Evolutionary conservation across 35 echinoderm and acorn worm genomes (phyloP).

Genomic region (Apostichopus japonicus): DNA sequence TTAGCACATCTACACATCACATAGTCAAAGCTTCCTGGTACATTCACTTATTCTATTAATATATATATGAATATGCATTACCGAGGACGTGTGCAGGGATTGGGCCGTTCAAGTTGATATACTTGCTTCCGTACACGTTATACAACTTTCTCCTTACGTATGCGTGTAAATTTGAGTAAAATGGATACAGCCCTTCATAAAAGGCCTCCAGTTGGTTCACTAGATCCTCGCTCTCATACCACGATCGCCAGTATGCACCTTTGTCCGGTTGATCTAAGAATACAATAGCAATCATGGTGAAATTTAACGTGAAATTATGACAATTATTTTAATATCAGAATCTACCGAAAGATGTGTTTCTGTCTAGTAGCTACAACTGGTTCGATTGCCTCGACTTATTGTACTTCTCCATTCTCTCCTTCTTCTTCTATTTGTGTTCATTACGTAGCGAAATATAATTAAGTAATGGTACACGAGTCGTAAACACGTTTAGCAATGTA

Average conservation of each 20-base stretch:
- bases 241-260: constrained; percentile 70
- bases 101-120: constrained; percentile 71
- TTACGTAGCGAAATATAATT: too few relatives aligned
- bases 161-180: constrained; percentile 77
- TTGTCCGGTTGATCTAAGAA: constrained; percentile 69
- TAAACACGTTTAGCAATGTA: too few relatives aligned
- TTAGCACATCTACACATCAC: too few relatives aligned
- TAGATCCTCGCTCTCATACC: constrained; percentile 70
- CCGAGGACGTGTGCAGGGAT: constrained; percentile 82
- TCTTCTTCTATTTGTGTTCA: too few relatives aligned
- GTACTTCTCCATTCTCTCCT: too few relatives aligned
- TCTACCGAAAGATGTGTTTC: too few relatives aligned
- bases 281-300: background rate
- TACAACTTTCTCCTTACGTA: constrained; percentile 79
- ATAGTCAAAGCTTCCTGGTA: too few relatives aligned
- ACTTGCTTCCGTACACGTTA: constrained; percentile 61
- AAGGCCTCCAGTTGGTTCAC: constrained; percentile 44
- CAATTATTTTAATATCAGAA: too few relatives aligned
- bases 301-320: background rate
- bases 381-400: too few relatives aligned
- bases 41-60: too few relatives aligned
- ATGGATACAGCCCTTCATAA: constrained; percentile 47
- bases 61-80: constrained; percentile 1
- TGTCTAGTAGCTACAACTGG: too few relatives aligned
- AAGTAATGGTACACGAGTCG: too few relatives aligned